These are phyloP conservation scores for Trigoniulus corallinus DNA, from an alignment of 1,140 invertebrate species.

Conservation along the genomic window DNA sequence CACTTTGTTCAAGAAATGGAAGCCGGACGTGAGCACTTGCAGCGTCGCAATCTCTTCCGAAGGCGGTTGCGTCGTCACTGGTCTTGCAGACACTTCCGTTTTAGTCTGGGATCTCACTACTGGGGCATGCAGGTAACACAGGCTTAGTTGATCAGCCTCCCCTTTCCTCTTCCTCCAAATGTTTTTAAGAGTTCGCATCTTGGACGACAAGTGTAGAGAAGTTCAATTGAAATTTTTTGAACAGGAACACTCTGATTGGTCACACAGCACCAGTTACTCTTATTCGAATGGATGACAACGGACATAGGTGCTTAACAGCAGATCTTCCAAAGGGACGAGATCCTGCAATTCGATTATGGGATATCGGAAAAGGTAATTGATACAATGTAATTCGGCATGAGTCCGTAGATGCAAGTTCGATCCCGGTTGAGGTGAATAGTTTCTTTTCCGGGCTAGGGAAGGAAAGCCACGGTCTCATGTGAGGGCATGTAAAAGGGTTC, in stretches of 20 bases:
- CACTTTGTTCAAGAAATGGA: constrained; percentile 81
- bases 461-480: neutral
- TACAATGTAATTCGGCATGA: neutral
- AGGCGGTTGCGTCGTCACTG: constrained; percentile 62
- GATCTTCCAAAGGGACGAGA: constrained; percentile 46
- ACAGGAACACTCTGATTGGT: constrained; percentile 46
- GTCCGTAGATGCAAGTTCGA: neutral
- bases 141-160: no score
- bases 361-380: constrained; percentile 46
- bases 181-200: no score
- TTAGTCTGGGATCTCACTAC: constrained; percentile 77
- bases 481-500: neutral
- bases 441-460: neutral
- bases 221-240: no score
- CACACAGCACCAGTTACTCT: constrained; percentile 55
- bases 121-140: constrained; percentile 32
- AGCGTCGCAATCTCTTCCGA: constrained; percentile 61
- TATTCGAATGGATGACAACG: constrained; percentile 48
- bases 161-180: no score
- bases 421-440: neutral
- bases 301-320: constrained; percentile 47
- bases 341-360: constrained; percentile 56
- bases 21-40: constrained; percentile 58
- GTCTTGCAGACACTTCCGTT: constrained; percentile 57
- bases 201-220: no score